These are phyloP conservation scores for Lysiphlebus fabarum DNA, from an alignment of 1,140 invertebrate genomes.

Conservation along the genomic window DNA sequence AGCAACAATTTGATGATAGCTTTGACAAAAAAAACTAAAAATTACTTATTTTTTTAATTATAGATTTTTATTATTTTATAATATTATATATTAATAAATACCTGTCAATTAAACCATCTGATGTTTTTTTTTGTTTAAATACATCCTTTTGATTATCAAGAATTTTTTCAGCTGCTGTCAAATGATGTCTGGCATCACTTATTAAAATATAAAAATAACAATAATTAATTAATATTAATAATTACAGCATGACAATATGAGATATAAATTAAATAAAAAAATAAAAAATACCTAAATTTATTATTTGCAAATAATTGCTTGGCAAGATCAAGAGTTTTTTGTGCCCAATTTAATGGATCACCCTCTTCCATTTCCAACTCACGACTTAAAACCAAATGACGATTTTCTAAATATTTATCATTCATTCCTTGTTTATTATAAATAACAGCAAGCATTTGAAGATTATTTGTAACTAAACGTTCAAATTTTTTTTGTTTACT, in stretches of 20 bases:
- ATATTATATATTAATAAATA: conserved; percentile 4
- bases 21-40: conserved; percentile 45
- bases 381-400: conserved; percentile 60
- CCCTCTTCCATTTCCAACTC: conserved; percentile 61
- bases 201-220: conserved; percentile 13
- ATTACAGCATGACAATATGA: not conserved
- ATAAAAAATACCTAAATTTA: conserved; percentile 36
- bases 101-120: conserved; percentile 12
- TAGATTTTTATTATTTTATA: not conserved
- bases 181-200: conserved; percentile 59
- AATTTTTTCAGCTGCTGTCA: conserved; percentile 57
- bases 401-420: conserved; percentile 59
- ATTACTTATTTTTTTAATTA: not conserved
- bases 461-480: conserved; percentile 53
- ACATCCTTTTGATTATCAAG: conserved; percentile 53
- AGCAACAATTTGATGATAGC: conserved; percentile 56
- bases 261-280: not conserved
- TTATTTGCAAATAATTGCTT: conserved; percentile 55
- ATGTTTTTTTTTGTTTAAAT: conserved; percentile 43
- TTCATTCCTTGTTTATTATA: conserved; percentile 53
- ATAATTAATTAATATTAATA: not conserved
- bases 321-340: conserved; percentile 62
- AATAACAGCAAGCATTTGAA: conserved; percentile 54
- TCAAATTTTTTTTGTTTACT: conserved; percentile 45
- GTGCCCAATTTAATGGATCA: conserved; percentile 62